Evolutionary conservation across 1,140 invertebrate genomes (phyloP).

Genomic region (Cyclina sinensis): DNA sequence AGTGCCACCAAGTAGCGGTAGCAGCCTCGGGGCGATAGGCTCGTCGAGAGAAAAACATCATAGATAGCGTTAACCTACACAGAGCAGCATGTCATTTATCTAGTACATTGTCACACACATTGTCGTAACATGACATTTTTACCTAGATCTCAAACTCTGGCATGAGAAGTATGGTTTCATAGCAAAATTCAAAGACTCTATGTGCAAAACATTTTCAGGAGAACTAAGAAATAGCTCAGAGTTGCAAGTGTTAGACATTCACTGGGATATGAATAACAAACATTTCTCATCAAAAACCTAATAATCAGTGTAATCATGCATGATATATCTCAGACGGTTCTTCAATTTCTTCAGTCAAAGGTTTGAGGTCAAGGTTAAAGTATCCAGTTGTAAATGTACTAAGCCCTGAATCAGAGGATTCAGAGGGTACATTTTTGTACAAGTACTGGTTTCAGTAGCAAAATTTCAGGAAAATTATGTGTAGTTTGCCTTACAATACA

Average conservation of each 20-base stretch:
- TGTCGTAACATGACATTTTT: not conserved
- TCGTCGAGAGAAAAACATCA: conserved; percentile 45
- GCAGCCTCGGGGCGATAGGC: conserved; percentile 39
- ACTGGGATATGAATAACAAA: no score
- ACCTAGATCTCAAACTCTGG: not conserved
- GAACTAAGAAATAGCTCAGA: no score
- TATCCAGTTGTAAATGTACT: no score
- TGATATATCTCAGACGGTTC: no score
- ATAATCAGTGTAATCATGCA: no score
- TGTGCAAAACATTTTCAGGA: no score
- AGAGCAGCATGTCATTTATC: not conserved
- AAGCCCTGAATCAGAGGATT: no score
- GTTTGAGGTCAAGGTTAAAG: not conserved
- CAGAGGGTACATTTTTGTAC: not conserved
- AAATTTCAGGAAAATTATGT: not conserved
- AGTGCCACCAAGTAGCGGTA: not conserved
- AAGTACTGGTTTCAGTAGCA: no score
- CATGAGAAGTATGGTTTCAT: not conserved
- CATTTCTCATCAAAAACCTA: no score
- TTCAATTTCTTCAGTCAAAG: not conserved
- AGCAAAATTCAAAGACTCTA: no score
- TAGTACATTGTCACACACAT: not conserved
- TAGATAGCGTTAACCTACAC: conserved; percentile 20
- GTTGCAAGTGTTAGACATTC: no score
- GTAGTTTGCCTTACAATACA: no score